Percentiles rank a stretch among this genome's conserved stretches.
phyloP scores from a whole-genome alignment of 1,140 invertebrate genomes.

The Meloidogyne chitwoodi region DNA sequence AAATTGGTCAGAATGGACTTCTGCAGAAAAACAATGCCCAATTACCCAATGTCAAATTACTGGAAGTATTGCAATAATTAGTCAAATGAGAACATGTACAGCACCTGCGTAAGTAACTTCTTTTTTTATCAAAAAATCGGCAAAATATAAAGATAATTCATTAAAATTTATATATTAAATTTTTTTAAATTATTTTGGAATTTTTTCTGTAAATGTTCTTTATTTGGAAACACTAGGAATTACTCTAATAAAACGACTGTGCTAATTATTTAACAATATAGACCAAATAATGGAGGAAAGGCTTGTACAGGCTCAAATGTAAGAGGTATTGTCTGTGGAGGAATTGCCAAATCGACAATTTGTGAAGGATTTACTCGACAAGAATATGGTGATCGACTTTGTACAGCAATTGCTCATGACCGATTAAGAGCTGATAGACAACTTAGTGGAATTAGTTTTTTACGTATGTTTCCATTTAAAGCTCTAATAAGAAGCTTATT shows the following conservation, averaged over 20 bases:
- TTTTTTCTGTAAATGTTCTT: no score
- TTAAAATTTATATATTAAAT: no score
- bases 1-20: constrained; percentile 56
- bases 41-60: constrained; percentile 56
- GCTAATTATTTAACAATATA: constrained; percentile 17
- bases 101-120: constrained; percentile 48
- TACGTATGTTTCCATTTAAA: constrained; percentile 37
- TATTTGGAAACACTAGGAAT: no score
- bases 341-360: constrained; percentile 15
- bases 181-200: no score
- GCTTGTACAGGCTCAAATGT: constrained; percentile 46
- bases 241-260: no score
- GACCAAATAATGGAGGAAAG: constrained; percentile 56
- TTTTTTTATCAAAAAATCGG: neutral
- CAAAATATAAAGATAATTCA: neutral
- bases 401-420: constrained; percentile 50
- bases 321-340: constrained; percentile 52
- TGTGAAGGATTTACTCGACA: constrained; percentile 51
- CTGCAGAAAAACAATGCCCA: constrained; percentile 51
- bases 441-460: constrained; percentile 51
- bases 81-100: constrained; percentile 55
- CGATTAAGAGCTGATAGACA: constrained; percentile 49
- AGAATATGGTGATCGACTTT: constrained; percentile 56
- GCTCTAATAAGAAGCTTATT: no score
- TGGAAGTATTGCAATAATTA: constrained; percentile 52